Conservation (phyloP, 2,113 vertebrate genomes). For the Bombycilla garrulus region DNA sequence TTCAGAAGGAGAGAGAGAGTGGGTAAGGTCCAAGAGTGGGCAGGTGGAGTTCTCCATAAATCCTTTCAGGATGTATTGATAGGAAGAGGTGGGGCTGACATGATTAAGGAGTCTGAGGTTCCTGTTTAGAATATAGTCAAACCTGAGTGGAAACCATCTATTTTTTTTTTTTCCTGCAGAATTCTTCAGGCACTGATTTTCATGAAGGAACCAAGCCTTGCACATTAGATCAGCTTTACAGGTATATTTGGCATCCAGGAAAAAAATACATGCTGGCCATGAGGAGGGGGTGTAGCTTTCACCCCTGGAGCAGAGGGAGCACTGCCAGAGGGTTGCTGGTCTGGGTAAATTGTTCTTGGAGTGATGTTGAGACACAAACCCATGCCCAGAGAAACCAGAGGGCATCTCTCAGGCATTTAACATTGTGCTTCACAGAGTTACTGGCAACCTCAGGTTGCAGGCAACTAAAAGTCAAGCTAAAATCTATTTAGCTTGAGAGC, state of each 20-base stretch:
- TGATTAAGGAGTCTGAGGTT: neutral
- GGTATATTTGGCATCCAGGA: neutral
- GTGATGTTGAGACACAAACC: fast-evolving
- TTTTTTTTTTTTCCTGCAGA: neutral
- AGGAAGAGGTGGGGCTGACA: neutral
- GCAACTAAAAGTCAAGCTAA: neutral
- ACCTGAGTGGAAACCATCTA: neutral
- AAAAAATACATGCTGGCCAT: neutral
- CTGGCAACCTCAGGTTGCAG: neutral
- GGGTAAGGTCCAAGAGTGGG: fast-evolving
- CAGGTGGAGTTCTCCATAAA: neutral
- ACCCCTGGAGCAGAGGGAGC: neutral
- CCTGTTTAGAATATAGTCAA: neutral
- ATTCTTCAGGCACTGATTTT: neutral
- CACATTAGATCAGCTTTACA: neutral
- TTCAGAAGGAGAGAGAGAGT: neutral
- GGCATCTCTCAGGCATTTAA: neutral
- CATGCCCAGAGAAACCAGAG: neutral
- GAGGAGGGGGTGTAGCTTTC: neutral
- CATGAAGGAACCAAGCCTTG: neutral
- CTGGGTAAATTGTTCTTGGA: neutral
- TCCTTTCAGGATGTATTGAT: neutral
- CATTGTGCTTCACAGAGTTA: neutral
- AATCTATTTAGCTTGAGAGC: neutral
- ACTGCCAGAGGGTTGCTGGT: neutral